Percentiles rank a stretch among this genome's conserved stretches.
Conservation (phyloP, 2,797 vertebrate genomes). For the Halcyon chelicuti region DNA sequence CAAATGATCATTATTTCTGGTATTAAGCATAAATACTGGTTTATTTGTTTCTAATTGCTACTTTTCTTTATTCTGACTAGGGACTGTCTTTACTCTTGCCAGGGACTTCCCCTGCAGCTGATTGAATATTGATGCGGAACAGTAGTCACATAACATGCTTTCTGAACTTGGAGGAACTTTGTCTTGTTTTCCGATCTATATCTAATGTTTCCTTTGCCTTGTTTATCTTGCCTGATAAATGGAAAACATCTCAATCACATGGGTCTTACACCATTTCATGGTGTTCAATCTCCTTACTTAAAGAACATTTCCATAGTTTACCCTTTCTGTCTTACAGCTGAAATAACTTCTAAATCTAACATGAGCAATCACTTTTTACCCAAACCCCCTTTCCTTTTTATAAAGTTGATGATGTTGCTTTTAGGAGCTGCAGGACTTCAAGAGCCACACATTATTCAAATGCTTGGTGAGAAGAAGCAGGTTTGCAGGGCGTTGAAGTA, state of each 20-base stretch:
- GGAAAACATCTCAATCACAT: neutral
- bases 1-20: neutral
- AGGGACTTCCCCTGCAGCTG: neutral
- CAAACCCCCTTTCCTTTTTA: neutral
- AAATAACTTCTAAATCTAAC: constrained; percentile 30
- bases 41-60: neutral
- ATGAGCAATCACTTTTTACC: neutral
- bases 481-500: neutral
- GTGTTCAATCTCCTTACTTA: neutral
- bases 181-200: neutral
- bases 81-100: neutral
- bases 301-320: neutral
- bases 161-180: neutral
- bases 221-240: constrained; percentile 8
- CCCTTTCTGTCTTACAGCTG: neutral
- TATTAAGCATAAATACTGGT: neutral
- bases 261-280: neutral
- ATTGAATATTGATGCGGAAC: neutral
- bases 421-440: constrained; percentile 4
- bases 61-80: neutral
- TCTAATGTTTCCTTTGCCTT: neutral
- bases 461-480: neutral
- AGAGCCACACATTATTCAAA: constrained; percentile 6
- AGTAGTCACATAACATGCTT: neutral
- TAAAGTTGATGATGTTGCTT: neutral